phyloP scores from a whole-genome alignment of 1,140 invertebrate species.

The Papilio dardanus region DNA sequence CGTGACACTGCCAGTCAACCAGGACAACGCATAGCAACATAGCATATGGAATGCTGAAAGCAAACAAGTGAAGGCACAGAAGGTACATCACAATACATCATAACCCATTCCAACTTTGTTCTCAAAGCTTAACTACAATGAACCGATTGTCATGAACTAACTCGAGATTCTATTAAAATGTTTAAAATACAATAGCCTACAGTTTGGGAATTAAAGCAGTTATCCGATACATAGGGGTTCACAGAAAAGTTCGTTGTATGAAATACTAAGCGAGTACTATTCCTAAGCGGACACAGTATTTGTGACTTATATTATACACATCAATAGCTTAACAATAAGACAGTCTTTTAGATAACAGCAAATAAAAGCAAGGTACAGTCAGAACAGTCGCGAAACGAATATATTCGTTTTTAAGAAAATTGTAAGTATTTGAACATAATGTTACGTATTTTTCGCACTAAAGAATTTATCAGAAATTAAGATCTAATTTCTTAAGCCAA shows the following conservation, averaged over 20 bases:
- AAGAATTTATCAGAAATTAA: neutral
- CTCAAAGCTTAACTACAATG: conserved; percentile 39
- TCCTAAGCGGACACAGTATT: conserved; percentile 69
- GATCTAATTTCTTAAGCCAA: neutral
- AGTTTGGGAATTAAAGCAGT: conserved; percentile 32
- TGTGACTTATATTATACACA: conserved; percentile 79
- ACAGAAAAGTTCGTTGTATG: conserved; percentile 77
- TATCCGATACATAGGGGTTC: conserved; percentile 47
- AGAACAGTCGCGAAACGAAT: conserved; percentile 47
- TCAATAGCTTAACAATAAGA: conserved; percentile 79
- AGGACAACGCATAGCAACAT: conserved; percentile 44
- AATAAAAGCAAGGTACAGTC: conserved; percentile 67
- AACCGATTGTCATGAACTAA: conserved; percentile 30
- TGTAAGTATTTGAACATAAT: neutral
- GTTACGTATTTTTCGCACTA: neutral
- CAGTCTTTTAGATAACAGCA: conserved; percentile 79
- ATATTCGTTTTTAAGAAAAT: neutral
- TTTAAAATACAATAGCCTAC: conserved; percentile 22
- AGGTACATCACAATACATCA: conserved; percentile 64
- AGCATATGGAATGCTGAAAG: conserved; percentile 64
- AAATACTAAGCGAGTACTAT: conserved; percentile 42
- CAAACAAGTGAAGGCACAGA: conserved; percentile 77
- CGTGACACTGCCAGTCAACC: neutral
- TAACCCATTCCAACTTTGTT: conserved; percentile 38
- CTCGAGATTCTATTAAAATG: conserved; percentile 34